Evolutionary conservation across 1,140 invertebrate genomes (phyloP), one percentile per base, ranked within the genome.

Genomic region (Brachionus rotundiformis): DNA sequence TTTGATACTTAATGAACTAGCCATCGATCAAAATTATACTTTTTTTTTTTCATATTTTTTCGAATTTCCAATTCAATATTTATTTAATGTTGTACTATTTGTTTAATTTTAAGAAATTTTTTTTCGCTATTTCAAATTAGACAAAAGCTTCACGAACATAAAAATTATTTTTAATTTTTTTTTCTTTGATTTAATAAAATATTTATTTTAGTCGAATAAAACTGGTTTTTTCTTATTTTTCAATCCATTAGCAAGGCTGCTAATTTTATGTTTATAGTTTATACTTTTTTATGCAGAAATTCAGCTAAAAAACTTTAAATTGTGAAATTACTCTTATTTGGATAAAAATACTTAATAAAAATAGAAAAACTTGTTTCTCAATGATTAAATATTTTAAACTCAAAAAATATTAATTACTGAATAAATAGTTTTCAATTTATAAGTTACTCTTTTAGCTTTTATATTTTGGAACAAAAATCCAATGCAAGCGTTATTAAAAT

Each of bases 201-300:
- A 54, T 54, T 54, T 54, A 54, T 54, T 54, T 54, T 54, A 54
- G 47, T 54, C 47, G 19, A 54, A 19, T 8, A 54, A 54, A n/a
- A n/a, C n/a, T 19, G 8, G 23, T 54, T 54, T 49, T 16, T 54
- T 49, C n/a, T 49, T 25, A 19, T 2, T 19, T 54, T 54, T 19
- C 19, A 54, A 10, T 8, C 47, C 5, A 16, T 5, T 19, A 5
- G 7, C 11, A 39, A 39, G 7, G 36, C 11, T 10, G 7, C 2
- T 10, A 39, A 10, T 8, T 1, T 39, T 39, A 39, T 4, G 3
- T n/a, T n/a, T n/a, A n/a, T n/a, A n/a, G n/a, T n/a, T n/a, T n/a
- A n/a, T n/a, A n/a, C n/a, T n/a, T n/a, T n/a, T n/a, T n/a, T n/a
- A n/a, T n/a, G n/a, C n/a, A n/a, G n/a, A n/a, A n/a, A n/a, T n/a